These are phyloP conservation scores for Drosophila rubida DNA, from an alignment of 2,888 invertebrate genomes.

Conservation along the genomic window DNA sequence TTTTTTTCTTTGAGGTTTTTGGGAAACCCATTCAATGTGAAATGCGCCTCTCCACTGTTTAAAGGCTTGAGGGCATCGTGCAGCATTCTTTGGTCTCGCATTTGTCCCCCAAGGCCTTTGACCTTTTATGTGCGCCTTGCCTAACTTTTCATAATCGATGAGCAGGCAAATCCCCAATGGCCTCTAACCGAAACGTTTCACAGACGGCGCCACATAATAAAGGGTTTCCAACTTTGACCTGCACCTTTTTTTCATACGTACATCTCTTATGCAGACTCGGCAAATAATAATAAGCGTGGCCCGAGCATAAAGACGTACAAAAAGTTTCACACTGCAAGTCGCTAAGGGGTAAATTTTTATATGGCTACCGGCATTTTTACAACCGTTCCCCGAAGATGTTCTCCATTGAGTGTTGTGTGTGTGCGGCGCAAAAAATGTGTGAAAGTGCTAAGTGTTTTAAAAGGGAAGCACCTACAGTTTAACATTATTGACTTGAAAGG, in stretches of 20 bases:
- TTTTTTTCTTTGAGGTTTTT: background rate
- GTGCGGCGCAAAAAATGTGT: slow-evolving; percentile 18
- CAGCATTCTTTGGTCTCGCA: slow-evolving; percentile 1
- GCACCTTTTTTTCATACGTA: slow-evolving; percentile 55
- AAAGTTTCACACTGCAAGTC: slow-evolving; percentile 40
- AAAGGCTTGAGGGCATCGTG: background rate
- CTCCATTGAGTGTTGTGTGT: slow-evolving; percentile 5
- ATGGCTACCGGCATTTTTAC: slow-evolving; percentile 49
- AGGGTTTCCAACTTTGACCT: slow-evolving; percentile 71
- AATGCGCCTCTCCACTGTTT: slow-evolving; percentile 11
- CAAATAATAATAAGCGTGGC: slow-evolving; percentile 71
- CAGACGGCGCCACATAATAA: slow-evolving; percentile 61
- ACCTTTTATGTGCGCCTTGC: slow-evolving; percentile 57
- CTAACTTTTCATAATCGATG: slow-evolving; percentile 77
- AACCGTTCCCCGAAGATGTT: slow-evolving; percentile 36
- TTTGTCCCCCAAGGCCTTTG: slow-evolving; percentile 47
- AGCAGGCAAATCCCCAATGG: slow-evolving; percentile 59
- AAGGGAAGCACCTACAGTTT: slow-evolving; percentile 29
- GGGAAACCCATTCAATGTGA: background rate
- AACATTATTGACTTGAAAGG: slow-evolving; percentile 34
- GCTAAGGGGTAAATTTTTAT: slow-evolving; percentile 40
- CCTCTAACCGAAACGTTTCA: slow-evolving; percentile 1
- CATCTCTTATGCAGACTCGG: slow-evolving; percentile 45
- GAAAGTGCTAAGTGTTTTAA: slow-evolving; percentile 61
- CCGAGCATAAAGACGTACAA: slow-evolving; percentile 37